Conservation (phyloP, 64 coral and sea anemone genomes). For the Pachyseris speciosa region DNA sequence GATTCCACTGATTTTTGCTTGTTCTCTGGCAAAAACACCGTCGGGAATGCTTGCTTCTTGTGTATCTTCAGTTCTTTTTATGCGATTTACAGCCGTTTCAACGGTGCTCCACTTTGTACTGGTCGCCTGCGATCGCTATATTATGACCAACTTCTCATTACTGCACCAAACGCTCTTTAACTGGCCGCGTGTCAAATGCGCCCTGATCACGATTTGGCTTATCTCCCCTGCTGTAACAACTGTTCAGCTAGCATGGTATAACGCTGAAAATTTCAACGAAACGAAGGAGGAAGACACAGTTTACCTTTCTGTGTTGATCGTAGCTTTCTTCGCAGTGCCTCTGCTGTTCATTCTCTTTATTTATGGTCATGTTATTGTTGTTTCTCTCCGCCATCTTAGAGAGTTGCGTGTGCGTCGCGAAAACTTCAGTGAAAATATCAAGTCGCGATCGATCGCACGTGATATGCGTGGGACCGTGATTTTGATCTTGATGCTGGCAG, state of each 20-base stretch:
- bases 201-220: slow-evolving; percentile 28
- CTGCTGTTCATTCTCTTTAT: slow-evolving; percentile 30
- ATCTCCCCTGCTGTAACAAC: slow-evolving; percentile 7
- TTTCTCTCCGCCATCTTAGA: slow-evolving; percentile 37
- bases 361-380: slow-evolving; percentile 45
- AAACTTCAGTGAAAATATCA: slow-evolving; percentile 1
- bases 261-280: background rate
- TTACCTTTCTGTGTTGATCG: slow-evolving; percentile 43
- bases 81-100: slow-evolving; percentile 73
- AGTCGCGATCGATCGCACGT: background rate
- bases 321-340: slow-evolving; percentile 52
- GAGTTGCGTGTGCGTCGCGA: slow-evolving; percentile 30
- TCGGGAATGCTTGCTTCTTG: background rate
- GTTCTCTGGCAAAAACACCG: background rate
- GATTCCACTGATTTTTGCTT: slow-evolving; percentile 34
- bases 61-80: slow-evolving; percentile 13
- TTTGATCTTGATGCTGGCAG: slow-evolving; percentile 33
- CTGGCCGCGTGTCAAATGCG: background rate
- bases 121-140: slow-evolving; percentile 66
- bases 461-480: slow-evolving; percentile 43
- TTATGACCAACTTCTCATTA: slow-evolving; percentile 52
- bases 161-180: slow-evolving; percentile 48
- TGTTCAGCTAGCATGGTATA: slow-evolving; percentile 62
- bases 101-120: slow-evolving; percentile 69
- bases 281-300: slow-evolving; percentile 2